A percentile compares a stretch with the other conserved stretches of the same genome.
Conservation (phyloP, 92 coral and sea anemone species). For the Siderastrea radians region DNA sequence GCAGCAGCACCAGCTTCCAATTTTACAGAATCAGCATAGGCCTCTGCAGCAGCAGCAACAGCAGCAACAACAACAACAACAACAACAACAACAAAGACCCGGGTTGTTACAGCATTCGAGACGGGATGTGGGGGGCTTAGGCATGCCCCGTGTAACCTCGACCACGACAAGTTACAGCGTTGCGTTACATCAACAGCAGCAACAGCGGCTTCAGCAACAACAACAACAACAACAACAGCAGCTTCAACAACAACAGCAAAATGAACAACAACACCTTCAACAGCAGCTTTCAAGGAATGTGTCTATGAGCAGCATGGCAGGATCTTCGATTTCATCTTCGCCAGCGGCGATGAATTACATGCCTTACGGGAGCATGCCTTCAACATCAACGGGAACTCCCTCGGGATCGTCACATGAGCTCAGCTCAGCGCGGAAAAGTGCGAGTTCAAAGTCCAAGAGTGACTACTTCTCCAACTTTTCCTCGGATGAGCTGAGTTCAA, state of each 20-base stretch:
- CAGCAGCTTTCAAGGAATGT: constrained; percentile 23
- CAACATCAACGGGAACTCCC: constrained; percentile 26
- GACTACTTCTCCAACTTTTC: constrained; percentile 93
- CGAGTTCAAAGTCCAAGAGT: constrained; percentile 31
- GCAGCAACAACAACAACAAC: constrained; percentile 19
- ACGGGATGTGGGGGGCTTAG: constrained; percentile 17
- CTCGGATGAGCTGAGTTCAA: constrained; percentile 81
- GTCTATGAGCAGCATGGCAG: constrained; percentile 1
- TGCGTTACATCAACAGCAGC: constrained; percentile 55
- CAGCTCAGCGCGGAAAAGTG: background rate
- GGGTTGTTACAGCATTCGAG: constrained; percentile 42
- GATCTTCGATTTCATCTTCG: constrained; percentile 9
- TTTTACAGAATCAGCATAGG: constrained; percentile 31
- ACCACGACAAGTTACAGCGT: constrained; percentile 54
- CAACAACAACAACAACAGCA: constrained; percentile 50
- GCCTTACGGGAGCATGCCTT: constrained; percentile 33
- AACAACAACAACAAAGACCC: constrained; percentile 34
- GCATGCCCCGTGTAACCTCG: constrained; percentile 48
- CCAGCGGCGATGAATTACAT: constrained; percentile 5
- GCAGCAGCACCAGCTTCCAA: constrained; percentile 34
- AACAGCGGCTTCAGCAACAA: constrained; percentile 43
- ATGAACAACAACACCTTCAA: constrained; percentile 35
- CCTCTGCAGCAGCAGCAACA: constrained; percentile 26
- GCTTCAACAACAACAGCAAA: constrained; percentile 26
- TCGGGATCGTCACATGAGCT: constrained; percentile 3